Percentiles rank a stretch among this genome's conserved stretches.
Evolutionary conservation across 2,888 invertebrate genomes (phyloP).

Genomic region (Nemotelus nigrinus): DNA sequence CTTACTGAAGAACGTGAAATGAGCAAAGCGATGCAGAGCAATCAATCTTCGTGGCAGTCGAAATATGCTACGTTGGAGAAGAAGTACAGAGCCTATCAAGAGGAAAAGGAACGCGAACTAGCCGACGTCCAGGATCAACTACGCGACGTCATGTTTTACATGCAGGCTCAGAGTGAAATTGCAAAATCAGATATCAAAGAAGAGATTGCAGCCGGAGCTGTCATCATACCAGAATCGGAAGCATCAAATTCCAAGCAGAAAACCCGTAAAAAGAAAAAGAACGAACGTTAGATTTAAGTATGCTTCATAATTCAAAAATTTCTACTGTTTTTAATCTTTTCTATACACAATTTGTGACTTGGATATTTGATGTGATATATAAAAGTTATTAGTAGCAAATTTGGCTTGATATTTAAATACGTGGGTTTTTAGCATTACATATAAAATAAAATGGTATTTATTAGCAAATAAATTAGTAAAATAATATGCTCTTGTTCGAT

Average conservation of each 20-base stretch:
- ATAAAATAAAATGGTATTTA: too few species aligned
- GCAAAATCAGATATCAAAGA: constrained; percentile 62
- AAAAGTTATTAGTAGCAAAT: background rate
- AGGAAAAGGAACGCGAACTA: constrained; percentile 77
- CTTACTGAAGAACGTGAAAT: constrained; percentile 87
- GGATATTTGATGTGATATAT: constrained; percentile 13
- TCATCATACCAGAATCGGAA: constrained; percentile 58
- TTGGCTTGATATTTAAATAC: background rate
- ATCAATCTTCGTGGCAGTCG: constrained; percentile 78
- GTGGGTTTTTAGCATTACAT: too few species aligned
- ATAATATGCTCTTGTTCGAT: too few species aligned
- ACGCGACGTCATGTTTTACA: constrained; percentile 95
- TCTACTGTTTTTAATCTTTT: background rate
- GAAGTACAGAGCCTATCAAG: constrained; percentile 66
- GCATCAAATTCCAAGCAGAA: constrained; percentile 49
- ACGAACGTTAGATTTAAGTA: constrained; percentile 21
- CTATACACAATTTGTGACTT: background rate
- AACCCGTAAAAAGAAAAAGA: constrained; percentile 58
- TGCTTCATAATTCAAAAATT: background rate
- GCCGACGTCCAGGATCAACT: constrained; percentile 89
- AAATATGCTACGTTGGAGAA: constrained; percentile 70
- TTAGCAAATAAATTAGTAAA: too few species aligned
- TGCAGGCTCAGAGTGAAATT: constrained; percentile 79
- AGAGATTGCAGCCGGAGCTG: constrained; percentile 60
- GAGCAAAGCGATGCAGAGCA: constrained; percentile 78